Evolutionary conservation across 2,113 vertebrate species (phyloP), one percentile per base, ranked within the genome.

Genomic region (Sorex araneus): DNA sequence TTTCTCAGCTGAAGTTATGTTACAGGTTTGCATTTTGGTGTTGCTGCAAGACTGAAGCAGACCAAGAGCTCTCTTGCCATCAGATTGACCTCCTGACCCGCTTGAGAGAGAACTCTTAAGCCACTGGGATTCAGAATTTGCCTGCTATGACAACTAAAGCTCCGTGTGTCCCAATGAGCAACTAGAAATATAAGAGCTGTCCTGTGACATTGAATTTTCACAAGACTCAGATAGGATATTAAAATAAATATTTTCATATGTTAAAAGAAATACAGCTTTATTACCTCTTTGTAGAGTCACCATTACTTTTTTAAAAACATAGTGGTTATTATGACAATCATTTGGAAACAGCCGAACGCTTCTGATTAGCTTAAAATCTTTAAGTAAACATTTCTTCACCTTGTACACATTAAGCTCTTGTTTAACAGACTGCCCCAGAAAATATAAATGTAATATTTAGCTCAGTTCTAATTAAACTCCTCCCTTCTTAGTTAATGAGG

Each of bases 231-330:
- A 64, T 79, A 80, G 43, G 75, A 34, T 30, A 54, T 10, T 32
- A 47, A 89, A 88, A 73, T 43, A 71, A 92, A 54, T 27, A 67
- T 34, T 80, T 77, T 67, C 63, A 81, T 34, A 40, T 34, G 40
- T 85, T 79, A 70, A 70, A 92, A 76, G 30, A 89, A 92, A 78
- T 90, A 3, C 54, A 15, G 73, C 32, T 88, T 83, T 28, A 13
- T 40, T 90, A n/a, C 16, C 45, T 36, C 81, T 79, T 92, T 73
- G 23, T 23, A 74, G 27, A 32, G 12, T 88, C 25, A 47, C 71
- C 27, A 64, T 66, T 40, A 40, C 40, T 60, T 43, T 30, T 1
- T 40, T 73, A 83, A 87, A 89, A 69, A 69, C 78, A 12, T 28
- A 75, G n/a, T 71, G n/a, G 32, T 74, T 78, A 79, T 83, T 23